Base-by-base conservation (phyloP, 2,797 vertebrate species). In the Xenentodon cancila region DNA sequence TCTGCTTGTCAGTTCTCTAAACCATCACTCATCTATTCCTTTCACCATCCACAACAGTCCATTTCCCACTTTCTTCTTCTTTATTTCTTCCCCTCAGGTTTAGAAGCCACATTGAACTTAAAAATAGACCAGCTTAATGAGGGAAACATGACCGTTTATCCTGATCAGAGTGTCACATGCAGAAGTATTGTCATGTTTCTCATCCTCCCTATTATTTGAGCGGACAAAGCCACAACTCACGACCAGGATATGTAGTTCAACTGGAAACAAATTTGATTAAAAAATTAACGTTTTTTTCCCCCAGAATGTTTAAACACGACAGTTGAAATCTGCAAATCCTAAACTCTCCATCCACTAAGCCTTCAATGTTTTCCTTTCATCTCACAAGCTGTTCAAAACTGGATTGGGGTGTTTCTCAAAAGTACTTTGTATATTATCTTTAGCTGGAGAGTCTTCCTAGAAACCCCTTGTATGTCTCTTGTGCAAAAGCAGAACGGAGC, bases 1-100 rank as follows among this genome's bases (percentile, higher is more conserved):
- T 81, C 75, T 74, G 73, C 80, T 79, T 88, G 89, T 91, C 89
- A 84, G n/a, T 71, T 85, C 72, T 79, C 63, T 63, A 69, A 79
- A 84, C 78, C 86, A 71, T 91, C 88, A 88, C 52, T 62, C 47
- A 19, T 73, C 73, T 48, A 56, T 75, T 70, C 84, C 62, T 81
- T 84, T 86, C 73, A 75, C 58, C 60, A 16, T 65, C 70, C 70
- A 51, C 80, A 62, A 61, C 74, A 51, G 32, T 69, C 64, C 55
- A 34, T 63, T 73, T 60, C 47, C 66, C 63, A 48, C 70, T 62
- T 71, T 55, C 22, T 75, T 71, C 59, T 72, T 54, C 66, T 63
- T 54, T 27, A 62, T 27, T 37, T 61, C 79, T 62, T 53, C 75
- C 55, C 43, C 7, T 51, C 59, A 46, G 75, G 59, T 82, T 82